Evolutionary conservation across 2,797 vertebrate genomes (phyloP).

Genomic region (Anas bernieri): DNA sequence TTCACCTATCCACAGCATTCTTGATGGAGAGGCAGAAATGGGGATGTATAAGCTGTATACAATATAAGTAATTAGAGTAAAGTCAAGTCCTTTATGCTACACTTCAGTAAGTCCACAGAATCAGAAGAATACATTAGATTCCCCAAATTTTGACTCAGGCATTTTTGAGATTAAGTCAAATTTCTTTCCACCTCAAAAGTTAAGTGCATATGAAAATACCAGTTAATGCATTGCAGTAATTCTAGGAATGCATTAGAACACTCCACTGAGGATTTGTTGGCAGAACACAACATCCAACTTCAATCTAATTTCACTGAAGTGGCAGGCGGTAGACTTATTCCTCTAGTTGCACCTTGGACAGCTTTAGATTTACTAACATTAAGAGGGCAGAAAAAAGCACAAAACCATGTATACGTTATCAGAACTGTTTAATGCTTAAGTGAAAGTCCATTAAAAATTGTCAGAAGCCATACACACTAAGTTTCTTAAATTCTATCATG

Average conservation of each 20-base stretch:
- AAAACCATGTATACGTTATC: neutral
- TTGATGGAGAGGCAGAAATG: neutral
- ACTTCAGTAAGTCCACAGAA: neutral
- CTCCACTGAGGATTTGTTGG: neutral
- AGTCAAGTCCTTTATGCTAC: neutral
- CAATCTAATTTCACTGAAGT: neutral
- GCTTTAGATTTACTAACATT: neutral
- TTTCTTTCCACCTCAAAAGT: neutral
- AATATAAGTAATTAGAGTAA: neutral
- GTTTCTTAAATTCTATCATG: neutral
- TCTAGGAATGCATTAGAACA: neutral
- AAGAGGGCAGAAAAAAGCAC: neutral
- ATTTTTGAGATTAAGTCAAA: neutral
- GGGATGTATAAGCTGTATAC: neutral
- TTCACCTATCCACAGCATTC: neutral
- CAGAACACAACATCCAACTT: conserved; percentile 6
- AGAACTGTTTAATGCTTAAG: neutral
- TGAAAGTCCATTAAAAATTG: neutral
- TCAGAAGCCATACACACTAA: neutral
- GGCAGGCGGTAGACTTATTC: neutral
- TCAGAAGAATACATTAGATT: neutral
- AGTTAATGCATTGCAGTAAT: conserved; percentile 6
- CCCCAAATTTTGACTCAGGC: neutral
- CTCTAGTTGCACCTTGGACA: neutral
- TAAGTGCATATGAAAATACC: conserved; percentile 5